Evolutionary conservation across 2,888 invertebrate genomes (phyloP), one percentile per base, ranked within the genome.

Genomic region (Bugulina stolonifera): DNA sequence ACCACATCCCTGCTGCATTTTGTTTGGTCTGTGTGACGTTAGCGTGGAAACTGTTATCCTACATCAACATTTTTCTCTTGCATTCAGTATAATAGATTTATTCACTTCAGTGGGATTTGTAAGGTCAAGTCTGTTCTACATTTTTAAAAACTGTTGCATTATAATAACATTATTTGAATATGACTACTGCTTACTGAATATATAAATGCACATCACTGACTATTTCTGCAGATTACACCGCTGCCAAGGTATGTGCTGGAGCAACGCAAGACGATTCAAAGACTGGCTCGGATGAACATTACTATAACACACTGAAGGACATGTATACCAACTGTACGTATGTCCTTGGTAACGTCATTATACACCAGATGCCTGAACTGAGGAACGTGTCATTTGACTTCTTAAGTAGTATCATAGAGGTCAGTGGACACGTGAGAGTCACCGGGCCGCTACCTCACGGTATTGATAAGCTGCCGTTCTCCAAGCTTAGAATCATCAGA

Each of bases 341-440:
- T 86, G 95, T 99, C 76, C 94, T 96, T 83, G 98, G 97, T 75
- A 99, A 98, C 87, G 88, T 99, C 82, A 98, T 98, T 87, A 88
- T 99, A 78, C 95, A 96, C 75, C 95, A 94, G 93, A 64, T 64
- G 64, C 2, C 2, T 5, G 32, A n/a, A 29, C 89, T 96, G 1
- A 77, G 79, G 54, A 75, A 77, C 32, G 88, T 90, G 75, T 89
- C 96, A 84, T 88, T 97, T 77, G 91, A 91, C 78, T 97, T 97
- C 84, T 88, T 97, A 73, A 91, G 93, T 83, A 90, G 93, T 83
- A 97, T 96, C 77, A 89, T 93, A 73, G 95, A 86, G 79, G 95
- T 97, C 76, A 95, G 95, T 27, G 97, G 97, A 54, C 97, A 97
- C 84, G 94, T 97, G 73, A 89, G 97, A 75, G 94, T 97, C 80